These are phyloP conservation scores for Notocelia uddmanniana DNA, from an alignment of 2,888 invertebrate species.

Conservation along the genomic window DNA sequence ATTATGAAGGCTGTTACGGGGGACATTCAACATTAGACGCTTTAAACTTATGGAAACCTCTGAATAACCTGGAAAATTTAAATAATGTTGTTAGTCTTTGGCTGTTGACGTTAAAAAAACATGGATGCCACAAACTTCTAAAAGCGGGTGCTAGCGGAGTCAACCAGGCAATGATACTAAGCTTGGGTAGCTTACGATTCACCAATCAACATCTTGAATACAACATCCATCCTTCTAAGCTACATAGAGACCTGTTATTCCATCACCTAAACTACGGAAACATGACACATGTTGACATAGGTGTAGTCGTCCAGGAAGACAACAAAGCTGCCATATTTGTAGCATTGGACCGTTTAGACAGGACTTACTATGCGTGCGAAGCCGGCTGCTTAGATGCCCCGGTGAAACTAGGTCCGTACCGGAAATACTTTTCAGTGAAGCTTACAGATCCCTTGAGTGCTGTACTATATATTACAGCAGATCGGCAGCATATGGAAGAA, in stretches of 20 bases:
- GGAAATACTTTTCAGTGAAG: slow-evolving; percentile 94
- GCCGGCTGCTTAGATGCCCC: slow-evolving; percentile 97
- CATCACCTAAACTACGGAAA: slow-evolving; percentile 92
- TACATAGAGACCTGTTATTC: slow-evolving; percentile 92
- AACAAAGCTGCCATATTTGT: slow-evolving; percentile 92
- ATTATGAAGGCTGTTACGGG: slow-evolving; percentile 95
- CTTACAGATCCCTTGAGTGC: slow-evolving; percentile 95
- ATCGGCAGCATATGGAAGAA: slow-evolving; percentile 95
- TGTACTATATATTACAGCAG: slow-evolving; percentile 95
- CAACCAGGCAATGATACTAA: slow-evolving; percentile 95
- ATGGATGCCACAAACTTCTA: slow-evolving; percentile 92
- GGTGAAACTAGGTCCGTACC: slow-evolving; percentile 88
- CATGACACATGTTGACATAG: slow-evolving; percentile 94
- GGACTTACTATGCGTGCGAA: slow-evolving; percentile 95
- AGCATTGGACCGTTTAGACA: slow-evolving; percentile 92
- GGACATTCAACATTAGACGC: slow-evolving; percentile 95
- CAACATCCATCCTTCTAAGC: slow-evolving; percentile 94
- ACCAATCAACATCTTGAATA: slow-evolving; percentile 96
- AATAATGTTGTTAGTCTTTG: slow-evolving; percentile 91
- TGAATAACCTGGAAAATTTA: slow-evolving; percentile 89
- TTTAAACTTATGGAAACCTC: slow-evolving; percentile 91
- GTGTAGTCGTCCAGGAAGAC: slow-evolving; percentile 93
- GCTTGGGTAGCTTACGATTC: slow-evolving; percentile 94
- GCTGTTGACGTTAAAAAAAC: slow-evolving; percentile 95
- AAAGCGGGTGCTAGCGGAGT: slow-evolving; percentile 94